These are phyloP conservation scores for Penelope pileata DNA, from an alignment of 2,113 vertebrate genomes.

Conservation along the genomic window DNA sequence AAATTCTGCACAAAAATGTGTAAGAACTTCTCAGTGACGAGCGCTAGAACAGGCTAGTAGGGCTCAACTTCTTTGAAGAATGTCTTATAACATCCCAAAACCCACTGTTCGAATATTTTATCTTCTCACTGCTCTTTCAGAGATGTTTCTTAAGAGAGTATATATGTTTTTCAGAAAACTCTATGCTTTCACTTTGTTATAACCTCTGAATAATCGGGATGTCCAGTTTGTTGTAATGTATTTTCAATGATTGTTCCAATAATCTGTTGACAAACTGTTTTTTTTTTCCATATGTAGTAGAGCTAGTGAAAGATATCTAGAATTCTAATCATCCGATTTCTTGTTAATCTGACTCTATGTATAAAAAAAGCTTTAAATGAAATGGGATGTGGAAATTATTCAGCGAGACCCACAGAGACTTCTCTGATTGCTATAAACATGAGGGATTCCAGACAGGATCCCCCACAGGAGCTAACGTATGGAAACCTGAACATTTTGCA, in stretches of 20 bases:
- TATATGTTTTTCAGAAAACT: neutral
- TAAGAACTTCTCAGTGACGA: no score
- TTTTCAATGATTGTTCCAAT: neutral
- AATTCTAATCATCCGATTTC: conserved; percentile 30
- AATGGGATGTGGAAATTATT: conserved; percentile 13
- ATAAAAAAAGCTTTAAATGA: neutral
- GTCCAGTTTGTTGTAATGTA: neutral
- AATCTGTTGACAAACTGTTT: neutral
- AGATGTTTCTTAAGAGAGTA: neutral
- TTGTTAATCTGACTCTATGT: neutral
- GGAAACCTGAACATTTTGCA: conserved; percentile 4
- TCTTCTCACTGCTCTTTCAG: neutral
- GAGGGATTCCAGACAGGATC: neutral
- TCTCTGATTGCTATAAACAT: neutral
- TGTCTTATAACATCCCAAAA: neutral
- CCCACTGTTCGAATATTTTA: neutral
- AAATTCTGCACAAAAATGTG: no score
- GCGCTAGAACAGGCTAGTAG: no score
- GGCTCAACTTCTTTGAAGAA: neutral
- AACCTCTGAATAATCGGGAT: neutral
- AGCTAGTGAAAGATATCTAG: neutral
- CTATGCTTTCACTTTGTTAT: neutral
- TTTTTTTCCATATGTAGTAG: neutral
- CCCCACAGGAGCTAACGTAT: neutral
- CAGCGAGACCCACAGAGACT: neutral